These are phyloP conservation scores for Danionella dracula DNA, from an alignment of 2,797 vertebrate species.

Conservation along the genomic window DNA sequence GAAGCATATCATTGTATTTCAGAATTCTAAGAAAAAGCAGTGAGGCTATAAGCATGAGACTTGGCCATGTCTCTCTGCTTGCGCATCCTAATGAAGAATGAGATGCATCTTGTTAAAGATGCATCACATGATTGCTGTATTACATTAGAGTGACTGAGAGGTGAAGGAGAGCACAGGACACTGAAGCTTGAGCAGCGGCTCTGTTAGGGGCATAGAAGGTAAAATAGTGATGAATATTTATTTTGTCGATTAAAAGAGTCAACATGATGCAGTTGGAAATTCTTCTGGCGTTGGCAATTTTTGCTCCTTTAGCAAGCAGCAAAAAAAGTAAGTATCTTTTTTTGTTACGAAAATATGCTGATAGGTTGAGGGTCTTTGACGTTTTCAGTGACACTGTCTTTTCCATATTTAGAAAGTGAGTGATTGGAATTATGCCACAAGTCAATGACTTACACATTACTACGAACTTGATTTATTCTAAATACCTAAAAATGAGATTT, in stretches of 20 bases:
- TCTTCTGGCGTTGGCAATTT: slow-evolving; percentile 54
- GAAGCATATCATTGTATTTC: not conserved
- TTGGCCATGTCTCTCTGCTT: not conserved
- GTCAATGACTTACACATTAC: too few species aligned
- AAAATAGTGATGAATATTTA: not conserved
- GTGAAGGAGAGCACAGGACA: slow-evolving; percentile 22
- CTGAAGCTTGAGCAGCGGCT: not conserved
- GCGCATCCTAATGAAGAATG: slow-evolving; percentile 65
- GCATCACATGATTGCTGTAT: slow-evolving; percentile 82
- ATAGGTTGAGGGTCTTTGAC: too few species aligned
- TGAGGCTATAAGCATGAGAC: not conserved
- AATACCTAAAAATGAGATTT: too few species aligned
- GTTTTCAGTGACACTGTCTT: too few species aligned
- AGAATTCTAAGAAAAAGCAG: not conserved
- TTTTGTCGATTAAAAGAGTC: not conserved
- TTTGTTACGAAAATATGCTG: not conserved
- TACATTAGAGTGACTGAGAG: slow-evolving; percentile 49
- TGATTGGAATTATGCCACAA: too few species aligned
- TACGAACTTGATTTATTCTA: too few species aligned
- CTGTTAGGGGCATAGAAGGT: not conserved
- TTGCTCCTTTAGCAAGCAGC: slow-evolving; percentile 53
- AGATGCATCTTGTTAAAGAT: slow-evolving; percentile 76
- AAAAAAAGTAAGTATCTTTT: slow-evolving; percentile 76
- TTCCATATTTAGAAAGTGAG: too few species aligned
- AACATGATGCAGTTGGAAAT: slow-evolving; percentile 58